phyloP scores from a whole-genome alignment of 2,797 vertebrate species.

The Leptoclinus maculatus region DNA sequence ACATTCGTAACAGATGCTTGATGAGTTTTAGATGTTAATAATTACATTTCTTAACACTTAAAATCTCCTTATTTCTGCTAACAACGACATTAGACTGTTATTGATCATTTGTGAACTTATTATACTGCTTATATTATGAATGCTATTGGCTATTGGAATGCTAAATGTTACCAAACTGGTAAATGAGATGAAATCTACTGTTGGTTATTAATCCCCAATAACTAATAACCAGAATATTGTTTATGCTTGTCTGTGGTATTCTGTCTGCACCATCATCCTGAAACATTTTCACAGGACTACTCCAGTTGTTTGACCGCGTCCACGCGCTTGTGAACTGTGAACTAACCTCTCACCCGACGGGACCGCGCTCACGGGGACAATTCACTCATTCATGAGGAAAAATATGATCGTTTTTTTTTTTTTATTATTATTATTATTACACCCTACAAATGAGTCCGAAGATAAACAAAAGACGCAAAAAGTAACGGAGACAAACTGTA shows the following conservation, averaged over 20 bases:
- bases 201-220: neutral
- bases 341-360: neutral
- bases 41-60: neutral
- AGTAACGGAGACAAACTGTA: neutral
- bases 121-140: neutral
- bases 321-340: neutral
- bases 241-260: neutral
- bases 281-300: neutral
- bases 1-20: neutral
- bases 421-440: neutral
- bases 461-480: neutral
- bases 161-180: no score
- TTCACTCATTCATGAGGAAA: neutral
- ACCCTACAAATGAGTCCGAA: neutral
- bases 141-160: no score
- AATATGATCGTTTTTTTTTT: neutral
- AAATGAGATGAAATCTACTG: neutral
- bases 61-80: neutral
- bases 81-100: fast-evolving
- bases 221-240: neutral
- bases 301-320: neutral
- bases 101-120: neutral
- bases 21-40: neutral
- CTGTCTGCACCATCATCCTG: neutral
- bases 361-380: neutral